Base-by-base conservation (phyloP, 2,797 vertebrate genomes). In the Cuculus canorus region DNA sequence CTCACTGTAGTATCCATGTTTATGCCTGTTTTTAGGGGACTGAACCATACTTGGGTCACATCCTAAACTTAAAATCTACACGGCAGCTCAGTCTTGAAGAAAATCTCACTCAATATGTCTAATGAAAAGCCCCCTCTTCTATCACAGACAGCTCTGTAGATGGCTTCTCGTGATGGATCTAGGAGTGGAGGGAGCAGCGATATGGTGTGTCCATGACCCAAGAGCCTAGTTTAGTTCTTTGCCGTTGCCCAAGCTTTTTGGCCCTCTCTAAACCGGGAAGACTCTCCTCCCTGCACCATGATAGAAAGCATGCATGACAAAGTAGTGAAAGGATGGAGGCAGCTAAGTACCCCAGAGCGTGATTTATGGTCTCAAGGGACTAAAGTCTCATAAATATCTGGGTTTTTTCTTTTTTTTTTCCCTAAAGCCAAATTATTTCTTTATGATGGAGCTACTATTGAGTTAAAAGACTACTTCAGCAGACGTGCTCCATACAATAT, bases 401-500 rank as follows among this genome's bases (percentile, higher is more conserved):
- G 8, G 23, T 8, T 11, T 11, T 35, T 1, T 18, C 2, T 5
- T 3, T 25, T 13, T 32, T 10, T 9, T 7, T 27, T 35, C 12
- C 10, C 37, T 32, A 41, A 76, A 61, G 1, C 2, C 2, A 7
- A 13, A 28, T 54, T 15, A 72, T 82, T 89, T 85, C 6, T 65
- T 82, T 56, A 28, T 35, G 63, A 22, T 5, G 76, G 22, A 43
- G 24, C 32, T 28, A 35, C 24, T 45, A 16, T 2, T 21, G n/a
- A 78, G 35, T 27, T 65, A 65, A 84, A 82, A 80, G 13, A 30
- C 43, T 30, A 4, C 13, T 88, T 79, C 63, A 73, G 4, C 22
- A 63, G 35, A 63, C 13, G 47, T 90, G 43, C 30, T 75, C 48
- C 22, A 53, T 50, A n/a, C 16, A 48, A 11, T 35, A 17, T 1